phyloP scores from a whole-genome alignment of 1,140 invertebrate genomes.

The Colletes latitarsis region DNA sequence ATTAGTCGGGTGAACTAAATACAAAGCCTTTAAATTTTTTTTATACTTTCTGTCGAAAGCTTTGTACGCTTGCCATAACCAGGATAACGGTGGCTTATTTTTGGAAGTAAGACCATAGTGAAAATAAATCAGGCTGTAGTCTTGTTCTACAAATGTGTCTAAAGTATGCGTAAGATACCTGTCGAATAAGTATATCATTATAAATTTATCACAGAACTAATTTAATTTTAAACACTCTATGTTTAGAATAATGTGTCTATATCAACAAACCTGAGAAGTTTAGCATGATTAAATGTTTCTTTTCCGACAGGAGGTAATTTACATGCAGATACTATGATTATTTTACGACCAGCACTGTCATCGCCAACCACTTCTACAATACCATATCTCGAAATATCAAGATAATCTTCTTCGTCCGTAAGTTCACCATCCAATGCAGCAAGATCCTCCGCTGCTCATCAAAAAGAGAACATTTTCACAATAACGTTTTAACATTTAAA shows the following conservation, averaged over 20 bases:
- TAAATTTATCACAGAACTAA: slow-evolving; percentile 32
- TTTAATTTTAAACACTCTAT: neutral
- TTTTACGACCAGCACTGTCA: slow-evolving; percentile 94
- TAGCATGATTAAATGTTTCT: slow-evolving; percentile 89
- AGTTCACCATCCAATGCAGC: slow-evolving; percentile 79
- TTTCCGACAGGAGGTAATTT: slow-evolving; percentile 92
- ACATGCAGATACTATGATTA: slow-evolving; percentile 97
- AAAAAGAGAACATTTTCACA: slow-evolving; percentile 33
- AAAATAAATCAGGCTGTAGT: slow-evolving; percentile 99
- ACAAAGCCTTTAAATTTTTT: slow-evolving; percentile 99
- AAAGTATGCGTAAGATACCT: slow-evolving; percentile 97
- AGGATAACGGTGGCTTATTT: slow-evolving; percentile 97
- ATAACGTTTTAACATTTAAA: neutral
- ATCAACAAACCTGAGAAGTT: slow-evolving; percentile 87
- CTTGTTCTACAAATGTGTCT: slow-evolving; percentile 99
- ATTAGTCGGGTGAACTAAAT: slow-evolving; percentile 98
- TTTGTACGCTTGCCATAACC: slow-evolving; percentile 98
- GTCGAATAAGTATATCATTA: slow-evolving; percentile 68
- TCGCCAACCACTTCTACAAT: slow-evolving; percentile 96
- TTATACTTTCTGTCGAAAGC: slow-evolving; percentile 99
- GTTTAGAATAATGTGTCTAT: neutral
- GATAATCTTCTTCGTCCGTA: slow-evolving; percentile 84
- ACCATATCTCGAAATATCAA: slow-evolving; percentile 90
- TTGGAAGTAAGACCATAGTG: slow-evolving; percentile 98
- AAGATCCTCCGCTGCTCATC: slow-evolving; percentile 74